phyloP scores from a whole-genome alignment of 2,113 vertebrate genomes.

The Capra hircus region DNA sequence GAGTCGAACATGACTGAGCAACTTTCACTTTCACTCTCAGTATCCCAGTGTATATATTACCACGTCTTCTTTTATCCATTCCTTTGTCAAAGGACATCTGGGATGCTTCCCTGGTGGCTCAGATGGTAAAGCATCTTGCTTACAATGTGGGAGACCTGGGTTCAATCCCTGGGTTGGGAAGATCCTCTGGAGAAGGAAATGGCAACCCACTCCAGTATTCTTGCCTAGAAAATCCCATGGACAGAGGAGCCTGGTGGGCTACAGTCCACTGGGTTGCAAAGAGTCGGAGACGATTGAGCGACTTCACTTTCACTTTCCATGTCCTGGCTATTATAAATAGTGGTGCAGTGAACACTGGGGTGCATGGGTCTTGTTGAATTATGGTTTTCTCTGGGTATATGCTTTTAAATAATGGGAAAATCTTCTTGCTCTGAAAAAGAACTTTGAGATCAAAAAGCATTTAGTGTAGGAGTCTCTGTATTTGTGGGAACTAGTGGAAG shows the following conservation, averaged over 20 bases:
- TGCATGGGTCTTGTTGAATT: background rate
- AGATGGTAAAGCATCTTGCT: too few relatives aligned
- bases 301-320: background rate
- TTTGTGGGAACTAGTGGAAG: background rate
- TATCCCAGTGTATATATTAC: background rate
- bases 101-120: background rate
- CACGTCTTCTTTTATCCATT: background rate
- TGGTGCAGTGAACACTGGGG: background rate
- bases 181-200: too few relatives aligned
- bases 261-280: too few relatives aligned
- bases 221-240: too few relatives aligned
- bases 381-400: background rate
- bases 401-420: background rate
- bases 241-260: too few relatives aligned
- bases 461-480: background rate
- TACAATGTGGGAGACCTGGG: too few relatives aligned
- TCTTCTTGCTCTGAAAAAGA: background rate
- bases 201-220: too few relatives aligned
- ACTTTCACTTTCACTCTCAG: background rate
- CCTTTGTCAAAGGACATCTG: background rate
- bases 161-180: too few relatives aligned
- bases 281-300: too few relatives aligned
- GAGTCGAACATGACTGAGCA: background rate
- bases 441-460: background rate
- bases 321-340: background rate